These are phyloP conservation scores for Trogon melanurus DNA, from an alignment of 2,113 vertebrate species.

Conservation along the genomic window DNA sequence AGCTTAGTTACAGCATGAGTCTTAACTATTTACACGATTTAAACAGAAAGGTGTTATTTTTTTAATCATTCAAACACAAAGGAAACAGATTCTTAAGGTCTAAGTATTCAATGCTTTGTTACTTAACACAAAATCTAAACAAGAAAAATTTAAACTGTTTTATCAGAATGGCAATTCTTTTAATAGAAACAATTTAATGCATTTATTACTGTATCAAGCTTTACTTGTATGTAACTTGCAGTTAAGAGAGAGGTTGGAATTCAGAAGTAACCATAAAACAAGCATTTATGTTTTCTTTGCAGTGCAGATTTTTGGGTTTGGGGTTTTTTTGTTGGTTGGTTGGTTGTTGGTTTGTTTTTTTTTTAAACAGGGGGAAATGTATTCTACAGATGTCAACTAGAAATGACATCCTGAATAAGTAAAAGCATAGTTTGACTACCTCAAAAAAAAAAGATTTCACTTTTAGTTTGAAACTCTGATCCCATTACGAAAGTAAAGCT, in stretches of 20 bases:
- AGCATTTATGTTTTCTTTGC: neutral
- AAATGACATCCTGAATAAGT: neutral
- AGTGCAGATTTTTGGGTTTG: neutral
- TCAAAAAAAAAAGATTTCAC: neutral
- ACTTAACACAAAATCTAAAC: neutral
- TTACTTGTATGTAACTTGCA: neutral
- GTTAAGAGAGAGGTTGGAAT: conserved; percentile 22
- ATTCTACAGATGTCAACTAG: neutral
- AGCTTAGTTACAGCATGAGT: conserved; percentile 68
- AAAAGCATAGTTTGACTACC: neutral
- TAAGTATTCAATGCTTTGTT: neutral
- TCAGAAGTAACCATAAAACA: neutral
- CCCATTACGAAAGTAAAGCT: neutral
- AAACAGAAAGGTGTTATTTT: conserved; percentile 28
- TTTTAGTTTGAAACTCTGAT: neutral
- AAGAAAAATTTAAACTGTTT: neutral
- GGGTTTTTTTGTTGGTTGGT: neutral
- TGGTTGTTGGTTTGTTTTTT: neutral
- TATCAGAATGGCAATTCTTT: neutral
- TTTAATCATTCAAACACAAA: neutral
- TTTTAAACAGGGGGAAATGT: neutral
- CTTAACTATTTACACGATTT: conserved; percentile 68
- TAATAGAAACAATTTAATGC: neutral
- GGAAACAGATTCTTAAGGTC: neutral
- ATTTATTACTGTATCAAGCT: neutral